Base-by-base conservation (phyloP, 2,888 invertebrate genomes). In the Eilema sororculum region DNA sequence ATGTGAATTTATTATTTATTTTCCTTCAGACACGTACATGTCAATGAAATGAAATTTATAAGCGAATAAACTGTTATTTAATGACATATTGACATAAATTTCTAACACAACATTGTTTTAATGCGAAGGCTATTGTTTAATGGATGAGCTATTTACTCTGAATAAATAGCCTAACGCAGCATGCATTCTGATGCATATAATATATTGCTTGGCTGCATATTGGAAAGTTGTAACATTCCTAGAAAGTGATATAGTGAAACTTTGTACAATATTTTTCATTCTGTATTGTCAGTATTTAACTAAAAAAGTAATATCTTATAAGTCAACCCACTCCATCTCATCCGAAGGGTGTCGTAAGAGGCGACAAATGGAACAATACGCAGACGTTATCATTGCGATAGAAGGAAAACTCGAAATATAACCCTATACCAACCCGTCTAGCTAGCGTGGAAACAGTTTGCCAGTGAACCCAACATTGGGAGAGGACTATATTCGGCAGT, bases 121-220 rank as follows among this genome's bases (percentile, higher is more conserved):
- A 33, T 58, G n/a, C 24, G 24, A 69, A 62, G 68, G 67, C 71
- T 61, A 61, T 67, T 69, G 57, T 65, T 25, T 78, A 69, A 79
- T 73, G 70, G 61, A 74, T 65, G 73, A 80, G 65, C 58, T 25
- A 63, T 65, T 68, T 70, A 65, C 68, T 30, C 61, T 70, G 37
- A 65, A 69, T 70, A 73, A 76, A 76, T 69, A 37, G 70, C 65
- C 62, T 69, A 62, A 62, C 56, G 58, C 70, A 69, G 70, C 77
- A 67, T 69, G 69, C 66, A 65, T 76, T 76, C 59, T 65, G 69
- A 74, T 69, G 67, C 65, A 58, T 37, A 67, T 66, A 63, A 71
- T 64, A 60, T 59, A 67, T 71, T 64, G 60, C 71, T 64, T 30
- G 28, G 56, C 33, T 58, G 63, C 52, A 64, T 66, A 60, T 60